Evolutionary conservation across 2,888 invertebrate species (phyloP), one percentile per base, ranked within the genome.

Genomic region (Tenodera sinensis): DNA sequence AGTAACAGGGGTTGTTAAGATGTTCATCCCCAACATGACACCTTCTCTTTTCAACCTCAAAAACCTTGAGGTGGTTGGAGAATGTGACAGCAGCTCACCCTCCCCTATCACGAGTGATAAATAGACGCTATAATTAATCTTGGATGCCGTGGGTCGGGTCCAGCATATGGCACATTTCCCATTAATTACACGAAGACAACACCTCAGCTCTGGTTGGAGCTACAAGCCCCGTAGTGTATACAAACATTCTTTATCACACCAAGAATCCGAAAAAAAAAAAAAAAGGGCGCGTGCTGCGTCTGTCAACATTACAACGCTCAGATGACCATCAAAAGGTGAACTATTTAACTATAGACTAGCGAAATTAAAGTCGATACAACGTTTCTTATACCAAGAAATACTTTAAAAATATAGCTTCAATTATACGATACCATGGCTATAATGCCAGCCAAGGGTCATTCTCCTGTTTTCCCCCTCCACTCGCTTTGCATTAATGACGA

Each of bases 71-170:
- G 20, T 20, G 54, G 42, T 42, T 42, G 54, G 54, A 71, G 54
- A 71, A 71, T 71, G 25, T 71, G 54, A 71, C 54, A 71, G 54
- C 54, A 20, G 20, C 6, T 20, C 25, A 84, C 85, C 85, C 47
- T 47, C n/a, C 47, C 14, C 25, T 71, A 15, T 54, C 88, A 42
- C 42, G n/a, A 54, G 89, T 89, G 89, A 89, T 89, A 89, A 89
- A 89, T 89, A 87, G 89, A 27, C 15, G 28, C 28, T 42, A 87
- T 87, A 89, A 89, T 89, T 89, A 89, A 89, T 89, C 89, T 89
- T 88, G 82, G 47, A 85, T 42, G 85, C n/a, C 87, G 30, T 30
- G 81, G 28, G 28, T 82, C 34, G 28, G 28, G 28, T 14, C 83
- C 34, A 83, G 87, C 30, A 34, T n/a, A 83, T 87, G 87, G 42